A percentile compares a stretch with the other conserved stretches of the same genome.
Conservation (phyloP, 2,888 invertebrate genomes). For the Pilophorus perplexus region DNA sequence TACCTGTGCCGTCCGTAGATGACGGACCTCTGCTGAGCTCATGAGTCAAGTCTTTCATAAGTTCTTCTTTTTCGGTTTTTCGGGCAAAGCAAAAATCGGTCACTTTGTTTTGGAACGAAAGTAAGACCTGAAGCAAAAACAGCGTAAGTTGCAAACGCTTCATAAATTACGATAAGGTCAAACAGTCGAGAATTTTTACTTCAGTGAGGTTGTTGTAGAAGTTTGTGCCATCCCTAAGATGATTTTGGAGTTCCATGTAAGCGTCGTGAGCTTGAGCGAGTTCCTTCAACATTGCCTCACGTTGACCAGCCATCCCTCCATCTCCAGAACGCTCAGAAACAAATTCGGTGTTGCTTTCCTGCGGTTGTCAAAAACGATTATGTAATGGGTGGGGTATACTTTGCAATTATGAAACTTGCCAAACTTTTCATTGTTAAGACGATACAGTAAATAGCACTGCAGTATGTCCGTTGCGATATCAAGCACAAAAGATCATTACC, state of each 20-base stretch:
- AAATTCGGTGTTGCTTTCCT: conserved; percentile 60
- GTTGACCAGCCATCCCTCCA: conserved; percentile 62
- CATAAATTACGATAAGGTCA: not conserved
- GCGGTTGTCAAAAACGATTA: too few species aligned
- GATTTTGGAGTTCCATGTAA: conserved; percentile 83
- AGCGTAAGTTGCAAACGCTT: not conserved
- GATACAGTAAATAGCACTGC: too few species aligned
- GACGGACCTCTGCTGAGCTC: conserved; percentile 66
- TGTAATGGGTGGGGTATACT: too few species aligned
- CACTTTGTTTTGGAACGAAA: conserved; percentile 95
- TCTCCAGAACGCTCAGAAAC: conserved; percentile 56
- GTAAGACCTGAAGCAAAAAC: conserved; percentile 62
- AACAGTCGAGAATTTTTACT: conserved; percentile 54
- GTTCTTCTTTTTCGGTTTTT: conserved; percentile 97
- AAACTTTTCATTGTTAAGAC: too few species aligned
- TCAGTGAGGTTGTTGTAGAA: conserved; percentile 92
- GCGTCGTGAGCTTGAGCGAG: conserved; percentile 89
- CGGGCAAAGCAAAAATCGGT: conserved; percentile 98
- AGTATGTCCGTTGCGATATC: too few species aligned
- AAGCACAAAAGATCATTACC: too few species aligned
- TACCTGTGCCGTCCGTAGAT: too few species aligned
- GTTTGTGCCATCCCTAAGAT: conserved; percentile 93
- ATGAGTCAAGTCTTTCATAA: conserved; percentile 88
- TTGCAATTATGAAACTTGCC: not conserved
- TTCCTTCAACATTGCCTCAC: conserved; percentile 78